Base-by-base conservation (phyloP, 2,113 vertebrate genomes). In the Eidolon helvum region DNA sequence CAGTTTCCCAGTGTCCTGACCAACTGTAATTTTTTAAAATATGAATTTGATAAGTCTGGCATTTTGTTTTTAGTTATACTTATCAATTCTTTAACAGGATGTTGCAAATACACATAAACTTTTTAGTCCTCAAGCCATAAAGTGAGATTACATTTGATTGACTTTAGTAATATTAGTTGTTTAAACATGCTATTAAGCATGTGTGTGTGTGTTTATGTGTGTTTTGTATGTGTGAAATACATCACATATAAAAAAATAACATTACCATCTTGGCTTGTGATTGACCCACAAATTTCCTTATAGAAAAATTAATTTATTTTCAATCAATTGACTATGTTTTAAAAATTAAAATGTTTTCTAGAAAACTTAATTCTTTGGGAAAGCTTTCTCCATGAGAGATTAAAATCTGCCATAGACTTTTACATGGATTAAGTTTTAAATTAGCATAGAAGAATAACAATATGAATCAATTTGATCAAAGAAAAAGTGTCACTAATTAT, bases 401-500 rank as follows among this genome's bases (percentile, higher is more conserved):
- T 98, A 97, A 98, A 98, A 98, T 98, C 98, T 98, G 98, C 87
- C 98, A 98, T 96, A 94, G 98, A 98, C 98, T 98, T 98, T 98
- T 98, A 98, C 97, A 6, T 97, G 98, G 98, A 98, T 99, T 98
- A 98, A 98, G 98, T 95, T 98, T 98, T 98, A 98, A 99, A 99
- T 99, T 97, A 99, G 98, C 98, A 98, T 98, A 98, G 96, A 98
- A 98, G 98, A 98, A 98, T 99, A 99, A 98, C 98, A 98, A 98
- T 98, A 98, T 99, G 98, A 97, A 99, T 99, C 98, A 98, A 98
- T 98, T 97, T 99, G 99, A 99, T 99, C 99, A 99, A 99, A 99
- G 99, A 98, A 98, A 98, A 98, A 98, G 98, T 99, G 98, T 99
- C 99, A 99, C 98, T 99, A 99, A 99, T 99, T 99, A 99, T 99